Base-by-base conservation (phyloP, 2,888 invertebrate species). In the Deilephila elpenor region DNA sequence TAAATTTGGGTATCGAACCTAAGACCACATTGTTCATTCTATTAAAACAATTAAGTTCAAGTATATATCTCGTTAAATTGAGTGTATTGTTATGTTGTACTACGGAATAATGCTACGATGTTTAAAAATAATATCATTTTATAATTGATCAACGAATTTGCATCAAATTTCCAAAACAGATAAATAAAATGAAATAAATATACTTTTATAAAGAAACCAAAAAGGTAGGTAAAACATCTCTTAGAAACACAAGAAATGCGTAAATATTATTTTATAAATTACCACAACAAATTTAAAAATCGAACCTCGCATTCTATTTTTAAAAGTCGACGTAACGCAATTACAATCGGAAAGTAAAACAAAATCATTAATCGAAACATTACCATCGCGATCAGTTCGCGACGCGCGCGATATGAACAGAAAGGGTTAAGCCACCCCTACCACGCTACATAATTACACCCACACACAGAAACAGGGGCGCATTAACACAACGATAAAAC, bases 401-500 rank as follows among this genome's bases (percentile, higher is more conserved):
- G 84, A 85, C 87, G 84, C 67, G 84, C 67, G 87, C 89, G 87
- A 88, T 90, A 88, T 83, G 86, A 84, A 84, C 84, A 80, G 83
- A 89, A 91, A 91, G 93, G 94, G 93, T 93, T 93, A 86, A 83
- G 80, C 84, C 88, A 88, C 92, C 92, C 91, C 86, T 83, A 84
- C 82, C 77, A 75, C 77, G 78, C 78, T 80, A 85, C 88, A 87
- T 92, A 91, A 92, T 91, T 91, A 93, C 90, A 84, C 88, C 79
- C 89, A 85, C 88, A 86, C 88, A 83, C 79, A 83, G 75, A 80
- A 79, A 84, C 79, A 79, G 77, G 78, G 75, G 75, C 77, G 83
- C 89, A 85, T 86, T 87, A 89, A 89, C 88, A 90, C 91, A 88
- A 80, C 88, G 83, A 89, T 90, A 90, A 91, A 93, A 92, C 93